Evolutionary conservation across 2,113 vertebrate genomes (phyloP).

Genomic region (Leptobrachium ailaonicum): DNA sequence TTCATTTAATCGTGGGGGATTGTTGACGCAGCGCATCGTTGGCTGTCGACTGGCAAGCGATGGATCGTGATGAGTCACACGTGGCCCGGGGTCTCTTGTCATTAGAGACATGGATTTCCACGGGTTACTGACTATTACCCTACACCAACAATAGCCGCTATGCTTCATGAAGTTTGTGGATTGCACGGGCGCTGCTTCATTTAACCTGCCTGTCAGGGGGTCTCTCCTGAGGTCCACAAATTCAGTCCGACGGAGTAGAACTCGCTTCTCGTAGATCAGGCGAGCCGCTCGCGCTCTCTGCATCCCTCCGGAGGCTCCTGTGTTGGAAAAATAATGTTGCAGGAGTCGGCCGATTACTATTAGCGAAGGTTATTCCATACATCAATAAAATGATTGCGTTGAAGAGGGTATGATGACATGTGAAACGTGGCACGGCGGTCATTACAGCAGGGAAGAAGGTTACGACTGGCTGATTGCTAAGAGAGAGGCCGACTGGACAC

Average conservation of each 20-base stretch:
- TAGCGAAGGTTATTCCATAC: too few relatives aligned
- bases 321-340: conserved; percentile 25
- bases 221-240: conserved; percentile 47
- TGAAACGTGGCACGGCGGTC: too few relatives aligned
- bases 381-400: too few relatives aligned
- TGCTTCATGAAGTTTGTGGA: conserved; percentile 44
- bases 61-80: conserved; percentile 22
- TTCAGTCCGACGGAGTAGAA: background rate
- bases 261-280: background rate
- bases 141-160: conserved; percentile 33
- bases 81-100: conserved; percentile 20
- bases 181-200: conserved; percentile 42
- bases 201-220: conserved; percentile 29
- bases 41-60: conserved; percentile 11
- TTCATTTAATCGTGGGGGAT: too few relatives aligned
- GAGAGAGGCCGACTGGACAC: too few relatives aligned
- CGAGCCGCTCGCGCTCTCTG: conserved; percentile 1
- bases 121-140: conserved; percentile 12
- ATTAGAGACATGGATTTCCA: conserved; percentile 18
- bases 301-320: conserved; percentile 11
- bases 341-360: conserved; percentile 5
- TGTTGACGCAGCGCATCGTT: background rate
- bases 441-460: too few relatives aligned
- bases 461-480: too few relatives aligned
- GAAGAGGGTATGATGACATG: too few relatives aligned